phyloP scores from a whole-genome alignment of 1,140 invertebrate species.

The Drosophila setifemur region DNA sequence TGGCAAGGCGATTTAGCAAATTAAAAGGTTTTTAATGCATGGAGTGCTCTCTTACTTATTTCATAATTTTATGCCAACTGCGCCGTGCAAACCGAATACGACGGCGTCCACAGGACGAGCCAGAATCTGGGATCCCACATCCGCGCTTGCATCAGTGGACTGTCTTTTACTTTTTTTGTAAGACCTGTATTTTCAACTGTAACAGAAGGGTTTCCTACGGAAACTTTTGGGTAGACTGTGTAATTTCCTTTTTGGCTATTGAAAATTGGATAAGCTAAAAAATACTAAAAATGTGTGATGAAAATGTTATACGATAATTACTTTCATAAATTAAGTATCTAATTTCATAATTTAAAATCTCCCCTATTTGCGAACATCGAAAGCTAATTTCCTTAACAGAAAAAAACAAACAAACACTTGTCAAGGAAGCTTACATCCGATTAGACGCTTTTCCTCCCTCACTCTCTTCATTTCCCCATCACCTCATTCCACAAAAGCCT shows the following conservation, averaged over 20 bases:
- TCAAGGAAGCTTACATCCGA: slow-evolving; percentile 4
- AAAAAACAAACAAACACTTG: background rate
- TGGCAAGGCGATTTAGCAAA: slow-evolving; percentile 82
- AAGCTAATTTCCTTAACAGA: slow-evolving; percentile 19
- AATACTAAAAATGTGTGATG: slow-evolving; percentile 38
- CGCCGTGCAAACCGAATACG: slow-evolving; percentile 25
- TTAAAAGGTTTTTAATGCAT: slow-evolving; percentile 82
- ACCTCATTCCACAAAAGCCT: slow-evolving; percentile 3
- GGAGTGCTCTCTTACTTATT: slow-evolving; percentile 79
- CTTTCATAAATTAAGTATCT: too few relatives aligned
- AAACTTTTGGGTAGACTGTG: slow-evolving; percentile 10
- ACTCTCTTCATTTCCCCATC: background rate
- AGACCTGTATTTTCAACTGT: slow-evolving; percentile 35
- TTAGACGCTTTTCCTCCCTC: background rate
- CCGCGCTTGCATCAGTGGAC: background rate
- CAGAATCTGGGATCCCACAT: background rate
- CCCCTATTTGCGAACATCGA: too few relatives aligned
- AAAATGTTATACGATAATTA: too few relatives aligned
- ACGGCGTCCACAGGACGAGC: slow-evolving; percentile 25
- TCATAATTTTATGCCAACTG: slow-evolving; percentile 76
- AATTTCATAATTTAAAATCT: too few relatives aligned
- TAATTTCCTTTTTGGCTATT: slow-evolving; percentile 31
- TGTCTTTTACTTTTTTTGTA: slow-evolving; percentile 39
- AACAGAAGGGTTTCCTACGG: slow-evolving; percentile 12
- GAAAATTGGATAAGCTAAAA: too few relatives aligned